Evolutionary conservation across 2,113 vertebrate genomes (phyloP), one percentile per base, ranked within the genome.

Genomic region (Lipophrys pholis): DNA sequence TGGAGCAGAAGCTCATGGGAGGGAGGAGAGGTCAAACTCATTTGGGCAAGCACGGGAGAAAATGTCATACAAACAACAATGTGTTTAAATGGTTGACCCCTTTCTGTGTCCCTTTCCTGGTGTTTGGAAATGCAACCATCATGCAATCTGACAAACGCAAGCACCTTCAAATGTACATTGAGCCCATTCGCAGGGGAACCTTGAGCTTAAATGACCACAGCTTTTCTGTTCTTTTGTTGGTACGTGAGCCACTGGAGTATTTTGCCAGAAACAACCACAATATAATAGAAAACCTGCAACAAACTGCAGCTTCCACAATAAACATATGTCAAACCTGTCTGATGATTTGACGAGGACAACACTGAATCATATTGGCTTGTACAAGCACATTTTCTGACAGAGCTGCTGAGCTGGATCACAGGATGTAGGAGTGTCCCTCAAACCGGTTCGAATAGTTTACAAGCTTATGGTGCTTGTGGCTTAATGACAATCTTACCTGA

Each of bases 21-120:
- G 12, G 50, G 35, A 67, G 53, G 41, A 60, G 61, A 69, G 85
- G 85, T 87, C 76, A 86, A 86, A 84, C 49, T 68, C 74, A 87
- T 90, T 90, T 76, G 69, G 67, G 17, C 50, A 74, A 69, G 63
- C 53, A 55, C 42, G 43, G 39, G 45, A 30, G 21, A 59, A 76
- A 80, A 81, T 73, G 76, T 58, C 67, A 82, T 12, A 81, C 40
- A 7, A 53, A 72, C 76, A 71, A 62, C 65, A 74, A 57, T 46
- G 14, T 43, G 35, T 71, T 48, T 56, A 60, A 80, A 69, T 72
- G 63, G 14, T 6, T 67, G 57, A 78, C 72, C 77, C 48, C n/a
- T 69, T 66, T 17, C 58, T 58, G 78, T 41, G 53, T 14, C 57
- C 68, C 46, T 21, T 71, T 9, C 57, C 12, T 46, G 46, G n/a